These are phyloP conservation scores for Otolemur garnettii DNA, from an alignment of 2,113 vertebrate genomes.

Conservation along the genomic window DNA sequence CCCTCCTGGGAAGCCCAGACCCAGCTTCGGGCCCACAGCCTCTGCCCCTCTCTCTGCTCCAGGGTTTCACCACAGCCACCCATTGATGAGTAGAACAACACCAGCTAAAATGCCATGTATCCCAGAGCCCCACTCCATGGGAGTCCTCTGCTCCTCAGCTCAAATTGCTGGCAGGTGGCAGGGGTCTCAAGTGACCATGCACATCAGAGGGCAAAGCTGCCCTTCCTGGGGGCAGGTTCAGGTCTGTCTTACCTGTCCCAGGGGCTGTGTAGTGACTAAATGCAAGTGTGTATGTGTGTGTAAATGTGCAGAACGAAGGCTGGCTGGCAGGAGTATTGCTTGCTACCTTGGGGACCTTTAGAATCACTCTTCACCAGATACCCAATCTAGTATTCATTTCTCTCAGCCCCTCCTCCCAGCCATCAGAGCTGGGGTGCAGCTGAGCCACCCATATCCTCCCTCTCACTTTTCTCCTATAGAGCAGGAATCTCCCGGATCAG, in stretches of 20 bases:
- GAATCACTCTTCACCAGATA: background rate
- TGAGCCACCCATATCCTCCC: background rate
- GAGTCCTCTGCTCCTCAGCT: background rate
- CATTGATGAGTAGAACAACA: background rate
- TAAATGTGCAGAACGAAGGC: background rate
- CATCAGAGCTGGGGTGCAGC: background rate
- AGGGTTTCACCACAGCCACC: background rate
- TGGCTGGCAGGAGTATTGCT: background rate
- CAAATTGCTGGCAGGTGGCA: background rate
- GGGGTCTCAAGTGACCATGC: background rate
- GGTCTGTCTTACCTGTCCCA: background rate
- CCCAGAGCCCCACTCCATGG: background rate
- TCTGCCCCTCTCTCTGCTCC: background rate
- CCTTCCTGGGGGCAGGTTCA: background rate
- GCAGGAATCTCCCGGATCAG: conserved; percentile 70
- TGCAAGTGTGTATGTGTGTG: background rate
- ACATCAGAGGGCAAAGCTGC: conserved; percentile 7
- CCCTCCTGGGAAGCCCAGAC: background rate
- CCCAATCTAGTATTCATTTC: background rate
- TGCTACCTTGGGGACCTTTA: background rate
- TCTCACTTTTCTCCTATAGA: background rate
- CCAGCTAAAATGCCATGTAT: background rate
- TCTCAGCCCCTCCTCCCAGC: background rate
- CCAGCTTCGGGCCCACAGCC: background rate
- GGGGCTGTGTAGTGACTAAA: background rate